Percentiles rank a stretch among this genome's conserved stretches.
These are phyloP conservation scores for Malurus leucopterus DNA, from an alignment of 2,797 vertebrate genomes.

Conservation along the genomic window DNA sequence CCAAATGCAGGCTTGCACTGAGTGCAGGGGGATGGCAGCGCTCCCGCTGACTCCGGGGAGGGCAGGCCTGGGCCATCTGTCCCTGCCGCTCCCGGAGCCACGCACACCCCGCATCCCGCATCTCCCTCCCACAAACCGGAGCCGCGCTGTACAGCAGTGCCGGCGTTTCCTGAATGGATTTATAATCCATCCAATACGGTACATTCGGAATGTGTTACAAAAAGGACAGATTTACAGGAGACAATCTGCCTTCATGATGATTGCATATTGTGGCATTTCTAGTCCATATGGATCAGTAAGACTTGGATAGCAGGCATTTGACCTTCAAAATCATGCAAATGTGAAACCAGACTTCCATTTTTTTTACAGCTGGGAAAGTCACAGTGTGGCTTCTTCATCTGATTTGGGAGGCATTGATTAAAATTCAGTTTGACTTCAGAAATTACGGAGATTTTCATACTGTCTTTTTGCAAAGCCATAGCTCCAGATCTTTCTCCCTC, in stretches of 20 bases:
- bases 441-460: slow-evolving; percentile 52
- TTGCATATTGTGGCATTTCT: slow-evolving; percentile 86
- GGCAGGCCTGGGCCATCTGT: slow-evolving; percentile 59
- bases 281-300: slow-evolving; percentile 83
- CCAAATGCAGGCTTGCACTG: not conserved
- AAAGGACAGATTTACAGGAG: slow-evolving; percentile 81
- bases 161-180: slow-evolving; percentile 72
- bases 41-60: slow-evolving; percentile 22
- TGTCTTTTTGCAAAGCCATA: slow-evolving; percentile 8
- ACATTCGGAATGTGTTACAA: slow-evolving; percentile 72
- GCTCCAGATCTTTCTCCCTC: slow-evolving; percentile 27
- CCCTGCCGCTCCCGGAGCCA: not conserved
- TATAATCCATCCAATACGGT: slow-evolving; percentile 80
- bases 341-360: slow-evolving; percentile 74
- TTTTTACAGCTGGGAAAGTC: slow-evolving; percentile 75
- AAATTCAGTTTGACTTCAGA: slow-evolving; percentile 70
- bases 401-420: slow-evolving; percentile 71
- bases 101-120: not conserved
- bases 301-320: slow-evolving; percentile 81
- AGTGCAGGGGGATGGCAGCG: slow-evolving; percentile 21
- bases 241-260: slow-evolving; percentile 82
- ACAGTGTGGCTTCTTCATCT: slow-evolving; percentile 65
- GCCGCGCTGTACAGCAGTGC: slow-evolving; percentile 43
- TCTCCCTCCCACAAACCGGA: slow-evolving; percentile 21
- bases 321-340: slow-evolving; percentile 84